Percentiles rank a stretch among this genome's conserved stretches.
Evolutionary conservation across 2,113 vertebrate genomes (phyloP).

Genomic region (Brachyhypopomus gauderio): DNA sequence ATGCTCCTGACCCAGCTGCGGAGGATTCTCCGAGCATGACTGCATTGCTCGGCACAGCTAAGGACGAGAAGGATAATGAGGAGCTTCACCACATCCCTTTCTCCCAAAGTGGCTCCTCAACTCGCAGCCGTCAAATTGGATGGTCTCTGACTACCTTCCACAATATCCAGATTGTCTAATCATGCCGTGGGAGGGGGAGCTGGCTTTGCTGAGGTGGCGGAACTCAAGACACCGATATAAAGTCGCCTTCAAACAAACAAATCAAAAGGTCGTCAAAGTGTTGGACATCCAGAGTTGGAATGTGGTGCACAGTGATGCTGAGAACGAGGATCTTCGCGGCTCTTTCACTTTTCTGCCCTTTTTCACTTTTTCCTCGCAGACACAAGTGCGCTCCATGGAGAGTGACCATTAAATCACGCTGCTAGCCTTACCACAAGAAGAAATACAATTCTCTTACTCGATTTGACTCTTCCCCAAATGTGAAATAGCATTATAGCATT

Average conservation of each 20-base stretch:
- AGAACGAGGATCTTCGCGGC: not conserved
- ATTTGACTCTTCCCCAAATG: not conserved
- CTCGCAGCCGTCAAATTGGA: not conserved
- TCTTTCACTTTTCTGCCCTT: not conserved
- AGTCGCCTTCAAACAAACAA: not conserved
- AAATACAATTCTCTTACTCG: not conserved
- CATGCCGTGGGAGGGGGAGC: not conserved
- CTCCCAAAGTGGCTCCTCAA: not conserved
- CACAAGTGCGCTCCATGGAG: not conserved
- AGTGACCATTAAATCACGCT: not conserved
- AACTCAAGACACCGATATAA: not conserved
- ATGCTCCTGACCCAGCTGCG: not conserved
- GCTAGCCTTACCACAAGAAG: not conserved
- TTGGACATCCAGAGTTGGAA: not conserved
- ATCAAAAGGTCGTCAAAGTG: not conserved
- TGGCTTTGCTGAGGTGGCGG: not conserved
- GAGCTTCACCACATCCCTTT: not conserved
- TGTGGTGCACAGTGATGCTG: not conserved
- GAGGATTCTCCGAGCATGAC: not conserved
- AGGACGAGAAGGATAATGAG: slow-evolving; percentile 6
- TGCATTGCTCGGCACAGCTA: not conserved
- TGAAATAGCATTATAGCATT: no score
- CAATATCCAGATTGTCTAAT: not conserved
- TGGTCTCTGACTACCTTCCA: not conserved
- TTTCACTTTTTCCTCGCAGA: not conserved